These are phyloP conservation scores for Sebastes taczanowskii DNA, from an alignment of 2,797 vertebrate species.

Conservation along the genomic window DNA sequence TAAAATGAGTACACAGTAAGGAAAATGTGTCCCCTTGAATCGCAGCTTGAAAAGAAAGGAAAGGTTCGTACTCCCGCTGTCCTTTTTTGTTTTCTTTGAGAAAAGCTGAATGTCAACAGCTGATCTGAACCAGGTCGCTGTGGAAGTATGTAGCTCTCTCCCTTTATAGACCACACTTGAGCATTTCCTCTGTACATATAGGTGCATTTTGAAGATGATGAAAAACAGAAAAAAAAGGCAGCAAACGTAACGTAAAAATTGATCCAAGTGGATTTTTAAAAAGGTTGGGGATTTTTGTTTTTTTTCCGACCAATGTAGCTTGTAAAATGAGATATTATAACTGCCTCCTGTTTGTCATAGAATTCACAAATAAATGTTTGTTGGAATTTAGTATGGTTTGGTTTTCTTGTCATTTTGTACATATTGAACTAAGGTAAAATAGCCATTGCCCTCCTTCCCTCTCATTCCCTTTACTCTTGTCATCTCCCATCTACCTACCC, in stretches of 20 bases:
- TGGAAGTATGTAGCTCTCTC: constrained; percentile 80
- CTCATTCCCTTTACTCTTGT: no score
- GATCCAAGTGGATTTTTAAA: constrained; percentile 58
- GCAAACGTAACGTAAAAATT: constrained; percentile 18
- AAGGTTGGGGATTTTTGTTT: constrained; percentile 20
- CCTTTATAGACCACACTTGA: constrained; percentile 55
- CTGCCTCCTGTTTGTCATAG: constrained; percentile 81
- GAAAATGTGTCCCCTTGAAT: constrained; percentile 43
- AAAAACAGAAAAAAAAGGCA: constrained; percentile 13
- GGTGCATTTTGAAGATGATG: constrained; percentile 58
- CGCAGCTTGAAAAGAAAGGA: constrained; percentile 64
- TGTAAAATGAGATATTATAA: constrained; percentile 71
- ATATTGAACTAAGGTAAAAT: no score
- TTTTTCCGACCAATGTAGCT: constrained; percentile 63
- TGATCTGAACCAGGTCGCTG: constrained; percentile 63
- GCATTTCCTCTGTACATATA: constrained; percentile 80
- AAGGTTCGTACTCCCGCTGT: constrained; percentile 74
- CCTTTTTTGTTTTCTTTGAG: constrained; percentile 62
- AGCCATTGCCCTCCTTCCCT: no score
- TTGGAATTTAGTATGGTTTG: constrained; percentile 52
- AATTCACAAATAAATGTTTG: constrained; percentile 83
- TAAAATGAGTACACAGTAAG: constrained; percentile 37
- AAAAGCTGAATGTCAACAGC: constrained; percentile 81
- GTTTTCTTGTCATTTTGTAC: neutral
- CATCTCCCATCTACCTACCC: accelerated